Evolutionary conservation across 2,113 vertebrate species (phyloP).

Genomic region (Xenotilapia caudafasciata): DNA sequence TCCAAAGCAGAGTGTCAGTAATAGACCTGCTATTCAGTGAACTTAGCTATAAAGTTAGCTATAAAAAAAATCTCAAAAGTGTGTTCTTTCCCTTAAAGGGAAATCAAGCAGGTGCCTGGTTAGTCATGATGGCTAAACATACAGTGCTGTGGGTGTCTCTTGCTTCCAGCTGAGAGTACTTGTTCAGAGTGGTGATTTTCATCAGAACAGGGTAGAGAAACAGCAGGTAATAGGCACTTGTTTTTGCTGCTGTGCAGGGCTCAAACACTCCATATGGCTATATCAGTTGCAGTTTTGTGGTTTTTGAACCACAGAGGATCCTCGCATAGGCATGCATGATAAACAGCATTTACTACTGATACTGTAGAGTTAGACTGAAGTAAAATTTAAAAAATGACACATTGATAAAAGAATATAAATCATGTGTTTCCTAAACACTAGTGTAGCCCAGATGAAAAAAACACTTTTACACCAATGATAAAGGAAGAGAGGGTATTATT

Average conservation of each 20-base stretch:
- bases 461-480: background rate
- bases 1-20: background rate
- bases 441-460: background rate
- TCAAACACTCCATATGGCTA: background rate
- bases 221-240: background rate
- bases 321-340: background rate
- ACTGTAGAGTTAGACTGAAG: background rate
- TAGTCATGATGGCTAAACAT: conserved; percentile 29
- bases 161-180: conserved; percentile 21
- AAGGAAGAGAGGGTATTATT: background rate
- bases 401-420: background rate
- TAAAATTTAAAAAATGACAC: background rate
- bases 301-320: background rate
- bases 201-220: background rate
- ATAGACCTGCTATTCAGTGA: background rate
- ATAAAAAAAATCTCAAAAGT: background rate
- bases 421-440: background rate
- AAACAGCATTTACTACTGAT: background rate
- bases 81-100: background rate
- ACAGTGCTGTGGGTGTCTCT: conserved; percentile 17
- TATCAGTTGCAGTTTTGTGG: background rate
- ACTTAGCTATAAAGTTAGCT: background rate
- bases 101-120: conserved; percentile 22
- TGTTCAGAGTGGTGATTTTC: background rate
- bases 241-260: background rate